Conservation (phyloP, 2,113 vertebrate species). For the Anoplopoma fimbria region DNA sequence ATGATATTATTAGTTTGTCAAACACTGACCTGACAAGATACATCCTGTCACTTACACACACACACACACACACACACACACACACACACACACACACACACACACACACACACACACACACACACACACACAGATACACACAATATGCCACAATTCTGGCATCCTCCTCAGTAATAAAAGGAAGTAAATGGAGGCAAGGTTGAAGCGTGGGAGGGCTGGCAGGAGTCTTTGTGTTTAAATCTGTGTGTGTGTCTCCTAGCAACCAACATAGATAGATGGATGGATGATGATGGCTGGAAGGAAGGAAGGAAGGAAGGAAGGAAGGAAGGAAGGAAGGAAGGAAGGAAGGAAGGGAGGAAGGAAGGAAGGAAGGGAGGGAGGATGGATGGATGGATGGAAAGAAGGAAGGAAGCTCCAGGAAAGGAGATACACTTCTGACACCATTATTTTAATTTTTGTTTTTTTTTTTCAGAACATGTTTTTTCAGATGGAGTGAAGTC, state of each 20-base stretch:
- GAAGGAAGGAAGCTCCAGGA: too few species aligned
- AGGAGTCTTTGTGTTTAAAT: slow-evolving; percentile 36
- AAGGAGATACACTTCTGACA: too few species aligned
- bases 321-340: too few species aligned
- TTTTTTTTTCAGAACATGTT: neutral
- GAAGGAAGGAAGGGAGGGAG: neutral
- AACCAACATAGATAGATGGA: slow-evolving; percentile 53
- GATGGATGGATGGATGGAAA: neutral
- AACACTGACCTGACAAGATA: too few species aligned
- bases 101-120: slow-evolving; percentile 4
- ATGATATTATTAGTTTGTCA: neutral
- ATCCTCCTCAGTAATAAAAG: slow-evolving; percentile 55
- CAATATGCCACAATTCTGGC: slow-evolving; percentile 25
- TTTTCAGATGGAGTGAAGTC: neutral
- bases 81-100: slow-evolving; percentile 14
- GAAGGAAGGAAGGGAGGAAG: neutral
- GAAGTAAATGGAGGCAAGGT: slow-evolving; percentile 56
- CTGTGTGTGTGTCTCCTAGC: slow-evolving; percentile 64
- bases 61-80: neutral
- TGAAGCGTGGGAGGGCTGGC: slow-evolving; percentile 57
- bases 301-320: neutral
- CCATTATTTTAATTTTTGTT: neutral
- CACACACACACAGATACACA: neutral
- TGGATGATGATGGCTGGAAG: neutral
- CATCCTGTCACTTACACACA: neutral